These are phyloP conservation scores for Spilosoma lubricipeda DNA, from an alignment of 2,888 invertebrate genomes.

Conservation along the genomic window DNA sequence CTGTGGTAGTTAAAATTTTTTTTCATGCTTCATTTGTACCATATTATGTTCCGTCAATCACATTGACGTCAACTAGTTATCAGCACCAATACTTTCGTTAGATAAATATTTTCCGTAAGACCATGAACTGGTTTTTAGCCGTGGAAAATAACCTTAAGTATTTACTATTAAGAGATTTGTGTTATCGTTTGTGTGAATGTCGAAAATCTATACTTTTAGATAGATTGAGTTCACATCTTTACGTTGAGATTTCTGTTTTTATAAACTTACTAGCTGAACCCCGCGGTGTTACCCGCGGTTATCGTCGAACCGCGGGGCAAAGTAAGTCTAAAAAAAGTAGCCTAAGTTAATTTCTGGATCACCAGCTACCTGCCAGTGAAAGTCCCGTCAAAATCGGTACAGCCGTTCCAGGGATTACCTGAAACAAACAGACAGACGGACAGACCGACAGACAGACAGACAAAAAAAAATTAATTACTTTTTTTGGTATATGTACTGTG, in stretches of 20 bases:
- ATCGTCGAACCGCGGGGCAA: too few relatives aligned
- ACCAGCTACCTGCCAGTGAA: too few relatives aligned
- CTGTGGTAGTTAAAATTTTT: not conserved
- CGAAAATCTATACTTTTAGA: not conserved
- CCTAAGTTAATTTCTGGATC: too few relatives aligned
- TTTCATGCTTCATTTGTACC: not conserved
- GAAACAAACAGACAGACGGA: too few relatives aligned
- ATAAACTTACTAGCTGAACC: too few relatives aligned
- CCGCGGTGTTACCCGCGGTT: too few relatives aligned
- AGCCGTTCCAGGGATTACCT: too few relatives aligned
- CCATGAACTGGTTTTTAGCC: not conserved
- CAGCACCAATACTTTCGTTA: not conserved
- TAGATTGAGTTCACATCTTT: not conserved
- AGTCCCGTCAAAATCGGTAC: too few relatives aligned
- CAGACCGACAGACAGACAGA: too few relatives aligned
- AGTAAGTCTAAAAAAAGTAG: too few relatives aligned
- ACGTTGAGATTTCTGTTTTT: not conserved
- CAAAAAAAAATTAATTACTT: too few relatives aligned
- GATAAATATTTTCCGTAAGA: slow-evolving; percentile 10
- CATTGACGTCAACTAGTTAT: slow-evolving; percentile 2
- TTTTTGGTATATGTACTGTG: too few relatives aligned
- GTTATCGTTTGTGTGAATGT: not conserved
- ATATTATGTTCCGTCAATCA: not conserved
- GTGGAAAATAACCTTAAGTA: slow-evolving; percentile 11
- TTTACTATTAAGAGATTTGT: not conserved